Percentiles rank a stretch among this genome's conserved stretches.
These are phyloP conservation scores for Pelmatolapia mariae DNA, from an alignment of 2,113 vertebrate species.

Conservation along the genomic window DNA sequence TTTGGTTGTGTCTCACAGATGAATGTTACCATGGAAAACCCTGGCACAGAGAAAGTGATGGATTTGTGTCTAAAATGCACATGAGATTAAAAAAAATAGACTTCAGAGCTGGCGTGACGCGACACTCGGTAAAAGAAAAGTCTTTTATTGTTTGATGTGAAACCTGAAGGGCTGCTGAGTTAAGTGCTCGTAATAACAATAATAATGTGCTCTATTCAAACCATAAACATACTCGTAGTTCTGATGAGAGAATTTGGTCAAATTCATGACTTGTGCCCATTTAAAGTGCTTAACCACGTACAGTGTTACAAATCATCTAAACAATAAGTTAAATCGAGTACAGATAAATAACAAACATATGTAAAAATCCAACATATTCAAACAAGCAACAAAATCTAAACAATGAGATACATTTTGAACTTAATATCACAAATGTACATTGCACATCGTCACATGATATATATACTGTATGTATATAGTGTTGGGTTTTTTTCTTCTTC, in stretches of 20 bases:
- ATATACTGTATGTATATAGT: constrained; percentile 51
- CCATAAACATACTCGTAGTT: constrained; percentile 2
- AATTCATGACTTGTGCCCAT: constrained; percentile 55
- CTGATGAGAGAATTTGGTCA: constrained; percentile 53
- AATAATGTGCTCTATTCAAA: constrained; percentile 18
- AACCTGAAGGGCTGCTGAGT: constrained; percentile 2
- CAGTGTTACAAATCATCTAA: constrained; percentile 49
- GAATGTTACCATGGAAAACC: neutral
- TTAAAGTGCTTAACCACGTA: constrained; percentile 77
- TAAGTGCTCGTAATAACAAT: constrained; percentile 45
- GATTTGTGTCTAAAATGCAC: neutral
- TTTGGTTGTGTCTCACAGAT: constrained; percentile 37
- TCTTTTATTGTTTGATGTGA: neutral
- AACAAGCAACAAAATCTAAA: constrained; percentile 69
- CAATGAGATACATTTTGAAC: constrained; percentile 68
- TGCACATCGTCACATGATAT: constrained; percentile 89
- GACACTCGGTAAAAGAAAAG: neutral
- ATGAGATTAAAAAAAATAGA: neutral
- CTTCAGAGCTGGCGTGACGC: neutral
- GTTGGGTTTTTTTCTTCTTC: neutral
- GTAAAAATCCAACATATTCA: constrained; percentile 65
- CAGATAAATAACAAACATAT: constrained; percentile 45
- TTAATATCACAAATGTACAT: constrained; percentile 83
- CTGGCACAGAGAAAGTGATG: neutral
- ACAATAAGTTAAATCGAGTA: constrained; percentile 33